Evolutionary conservation across 2,113 vertebrate genomes (phyloP), one percentile per base, ranked within the genome.

Genomic region (Megaptera novaeangliae): DNA sequence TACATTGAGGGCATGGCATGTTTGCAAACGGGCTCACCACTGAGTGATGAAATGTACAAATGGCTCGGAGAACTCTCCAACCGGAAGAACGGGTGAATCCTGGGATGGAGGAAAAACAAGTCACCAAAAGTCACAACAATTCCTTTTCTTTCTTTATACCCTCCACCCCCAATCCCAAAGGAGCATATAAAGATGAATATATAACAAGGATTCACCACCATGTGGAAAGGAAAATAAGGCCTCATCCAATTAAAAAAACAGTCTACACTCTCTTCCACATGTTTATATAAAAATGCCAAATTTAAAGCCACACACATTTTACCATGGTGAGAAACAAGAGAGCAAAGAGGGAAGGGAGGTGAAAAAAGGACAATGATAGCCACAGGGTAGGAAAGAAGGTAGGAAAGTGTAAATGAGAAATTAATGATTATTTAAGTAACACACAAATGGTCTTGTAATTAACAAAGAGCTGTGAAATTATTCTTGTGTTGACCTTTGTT

Each of bases 21-120:
- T 95, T 95, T 98, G 98, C 98, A 98, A 97, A 98, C 93, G 39
- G 96, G 99, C 99, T 99, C 98, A 99, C 99, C 99, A 99, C 98
- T 99, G 99, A 98, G 99, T 99, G 99, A 99, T 99, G 98, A 99
- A 99, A 99, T 99, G 99, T 98, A 99, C 99, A 98, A 99, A 99
- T 55, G 99, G 99, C 98, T 99, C 99, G 31, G 99, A 99, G 99
- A 99, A 99, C 98, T 99, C 99, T 97, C 99, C 99, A 95, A 99
- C 99, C 66, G 99, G 99, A 99, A 99, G 99, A 97, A 99, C 99
- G 0, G 99, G 99, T 95, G 99, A 99, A 98, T 99, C 99, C 99
- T 99, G 99, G 74, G 91, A 98, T 88, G 92, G 72, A 90, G 88
- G 82, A 96, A 94, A 83, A 93, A 88, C 95, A 91, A 90, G 97